Evolutionary conservation across 2,888 invertebrate species (phyloP), one percentile per base, ranked within the genome.

Genomic region (Coenonympha arcania): DNA sequence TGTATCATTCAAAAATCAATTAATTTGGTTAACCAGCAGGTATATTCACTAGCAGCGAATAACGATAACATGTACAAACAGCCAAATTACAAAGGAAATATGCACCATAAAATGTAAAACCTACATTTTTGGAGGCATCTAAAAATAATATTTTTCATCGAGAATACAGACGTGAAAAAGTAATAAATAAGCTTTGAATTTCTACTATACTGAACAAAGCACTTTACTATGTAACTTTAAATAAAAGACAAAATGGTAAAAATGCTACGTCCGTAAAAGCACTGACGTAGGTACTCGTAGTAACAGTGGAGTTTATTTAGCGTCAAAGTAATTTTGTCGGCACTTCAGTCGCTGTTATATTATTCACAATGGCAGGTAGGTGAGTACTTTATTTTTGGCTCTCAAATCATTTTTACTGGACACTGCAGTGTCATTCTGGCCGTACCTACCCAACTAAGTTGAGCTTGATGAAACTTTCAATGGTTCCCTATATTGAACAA

Each of bases 201-300:
- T 45, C 13, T 24, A 8, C 28, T 13, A 37, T 37, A 28, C 13
- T 28, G 36, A 37, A 45, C 36, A 45, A 45, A 36, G 45, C 45
- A 45, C 45, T 45, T 45, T 37, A 37, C 28, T 13, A 36, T 26
- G 45, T 45, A 28, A 45, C 45, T 45, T 36, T 36, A 28, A 45
- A 45, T 36, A 28, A 45, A 45, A 36, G 37, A 45, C 45, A 45
- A 45, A 45, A 28, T 37, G 26, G 13, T 34, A 45, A 45, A 45
- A 45, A 45, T 26, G 11, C 18, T 45, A 16, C 45, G 24, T 28
- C 26, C 9, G 45, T 45, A 45, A 45, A 45, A 45, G 45, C 36
- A 37, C 28, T 37, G 26, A 28, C 36, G 36, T 45, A n/a, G n/a
- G n/a, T n/a, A 37, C 13, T 34, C 16, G 16, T 34, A 13, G 22